These are phyloP conservation scores for Pterocles burchelli DNA, from an alignment of 2,113 vertebrate species.

Conservation along the genomic window DNA sequence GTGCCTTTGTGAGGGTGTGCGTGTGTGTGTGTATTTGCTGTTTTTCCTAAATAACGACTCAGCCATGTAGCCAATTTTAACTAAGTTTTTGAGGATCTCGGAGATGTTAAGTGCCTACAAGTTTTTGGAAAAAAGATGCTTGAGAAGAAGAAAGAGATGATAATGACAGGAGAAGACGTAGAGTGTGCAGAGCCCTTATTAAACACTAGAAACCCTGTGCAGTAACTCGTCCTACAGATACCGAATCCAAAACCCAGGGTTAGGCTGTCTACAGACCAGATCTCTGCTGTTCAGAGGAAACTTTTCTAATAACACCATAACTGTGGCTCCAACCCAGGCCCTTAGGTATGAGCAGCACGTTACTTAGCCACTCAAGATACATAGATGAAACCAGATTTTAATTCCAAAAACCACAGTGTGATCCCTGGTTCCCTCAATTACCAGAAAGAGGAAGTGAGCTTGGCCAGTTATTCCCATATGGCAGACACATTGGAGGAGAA, in stretches of 20 bases:
- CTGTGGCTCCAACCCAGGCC: not conserved
- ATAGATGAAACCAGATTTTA: not conserved
- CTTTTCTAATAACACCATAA: not conserved
- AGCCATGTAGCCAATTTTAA: not conserved
- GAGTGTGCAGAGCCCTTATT: not conserved
- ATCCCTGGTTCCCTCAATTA: not conserved
- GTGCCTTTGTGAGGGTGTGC: not conserved
- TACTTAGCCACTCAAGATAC: not conserved
- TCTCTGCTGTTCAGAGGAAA: not conserved
- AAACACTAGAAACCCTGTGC: not conserved
- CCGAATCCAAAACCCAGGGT: not conserved
- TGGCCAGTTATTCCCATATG: not conserved
- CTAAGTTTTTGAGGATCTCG: not conserved
- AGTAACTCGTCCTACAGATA: not conserved
- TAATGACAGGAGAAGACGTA: not conserved
- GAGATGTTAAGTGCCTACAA: not conserved
- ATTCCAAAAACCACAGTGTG: not conserved
- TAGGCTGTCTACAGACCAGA: not conserved
- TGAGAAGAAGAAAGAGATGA: not conserved
- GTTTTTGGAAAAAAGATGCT: not conserved
- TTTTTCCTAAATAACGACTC: not conserved
- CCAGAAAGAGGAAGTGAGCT: not conserved
- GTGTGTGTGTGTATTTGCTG: not conserved
- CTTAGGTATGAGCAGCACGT: not conserved
- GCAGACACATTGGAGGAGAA: not conserved